Conservation (phyloP, 2,113 vertebrate genomes). For the Mionectes macconnelli region DNA sequence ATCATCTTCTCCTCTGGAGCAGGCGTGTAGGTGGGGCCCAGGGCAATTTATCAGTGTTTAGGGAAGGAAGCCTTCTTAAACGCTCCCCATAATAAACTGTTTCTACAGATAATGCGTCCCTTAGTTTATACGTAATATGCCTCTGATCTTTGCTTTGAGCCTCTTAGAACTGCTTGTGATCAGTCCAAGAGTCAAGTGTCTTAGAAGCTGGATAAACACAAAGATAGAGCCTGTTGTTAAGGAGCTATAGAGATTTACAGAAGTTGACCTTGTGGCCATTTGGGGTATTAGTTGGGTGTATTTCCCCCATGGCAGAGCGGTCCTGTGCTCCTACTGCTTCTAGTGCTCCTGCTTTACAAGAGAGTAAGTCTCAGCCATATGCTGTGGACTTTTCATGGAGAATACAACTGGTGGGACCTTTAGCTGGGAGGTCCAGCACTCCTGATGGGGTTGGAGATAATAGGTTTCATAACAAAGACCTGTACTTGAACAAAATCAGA, state of each 20-base stretch:
- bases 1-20: not conserved
- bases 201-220: slow-evolving; percentile 31
- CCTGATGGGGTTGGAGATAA: not conserved
- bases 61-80: not conserved
- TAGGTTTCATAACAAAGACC: not conserved
- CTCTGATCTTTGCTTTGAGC: slow-evolving; percentile 45
- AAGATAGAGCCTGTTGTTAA: slow-evolving; percentile 20
- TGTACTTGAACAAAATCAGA: not conserved
- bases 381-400: not conserved
- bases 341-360: not conserved
- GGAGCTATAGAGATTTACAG: slow-evolving; percentile 5
- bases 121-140: not conserved
- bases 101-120: not conserved
- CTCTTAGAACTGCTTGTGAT: not conserved
- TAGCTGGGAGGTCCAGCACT: not conserved
- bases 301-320: not conserved
- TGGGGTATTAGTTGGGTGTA: not conserved
- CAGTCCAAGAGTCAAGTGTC: slow-evolving; percentile 31
- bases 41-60: not conserved
- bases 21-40: not conserved
- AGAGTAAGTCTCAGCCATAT: not conserved
- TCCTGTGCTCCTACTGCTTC: not conserved
- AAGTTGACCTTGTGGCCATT: not conserved
- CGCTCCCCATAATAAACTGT: not conserved
- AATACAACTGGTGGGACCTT: not conserved